Conservation (phyloP, 2,888 invertebrate genomes). For the Vanessa cardui region DNA sequence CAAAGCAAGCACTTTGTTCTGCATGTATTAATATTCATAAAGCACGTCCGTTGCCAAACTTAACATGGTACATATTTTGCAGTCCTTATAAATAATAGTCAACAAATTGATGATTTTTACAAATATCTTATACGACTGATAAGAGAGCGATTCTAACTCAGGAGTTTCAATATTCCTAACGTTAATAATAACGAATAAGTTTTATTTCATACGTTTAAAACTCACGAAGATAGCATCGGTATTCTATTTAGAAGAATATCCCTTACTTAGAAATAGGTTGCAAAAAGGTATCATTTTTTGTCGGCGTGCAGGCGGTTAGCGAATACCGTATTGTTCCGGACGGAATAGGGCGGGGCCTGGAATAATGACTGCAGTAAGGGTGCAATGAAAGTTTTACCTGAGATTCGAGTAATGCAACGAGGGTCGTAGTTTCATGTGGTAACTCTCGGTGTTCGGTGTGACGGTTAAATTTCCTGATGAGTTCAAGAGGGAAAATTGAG, state of each 20-base stretch:
- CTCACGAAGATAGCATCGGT: slow-evolving; percentile 27
- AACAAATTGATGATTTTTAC: not conserved
- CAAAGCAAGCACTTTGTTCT: no score
- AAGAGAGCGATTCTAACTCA: not conserved
- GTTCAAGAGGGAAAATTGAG: slow-evolving; percentile 51
- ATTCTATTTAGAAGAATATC: slow-evolving; percentile 52
- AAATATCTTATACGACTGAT: not conserved
- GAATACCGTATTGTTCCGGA: slow-evolving; percentile 69
- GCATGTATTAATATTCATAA: no score
- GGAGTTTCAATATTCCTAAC: not conserved
- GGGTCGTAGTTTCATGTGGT: slow-evolving; percentile 34
- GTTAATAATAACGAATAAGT: slow-evolving; percentile 2
- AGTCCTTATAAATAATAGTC: no score
- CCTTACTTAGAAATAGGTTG: slow-evolving; percentile 66
- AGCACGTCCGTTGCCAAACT: no score
- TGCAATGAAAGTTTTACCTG: slow-evolving; percentile 78
- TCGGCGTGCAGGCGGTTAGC: slow-evolving; percentile 59
- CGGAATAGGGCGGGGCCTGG: slow-evolving; percentile 59
- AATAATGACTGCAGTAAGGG: slow-evolving; percentile 70
- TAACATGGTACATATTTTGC: no score
- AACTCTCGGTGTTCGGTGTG: slow-evolving; percentile 29
- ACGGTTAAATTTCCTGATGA: slow-evolving; percentile 37
- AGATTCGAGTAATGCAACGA: slow-evolving; percentile 33
- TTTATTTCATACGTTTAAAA: slow-evolving; percentile 23
- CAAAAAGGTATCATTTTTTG: slow-evolving; percentile 75